These are phyloP conservation scores for Tetragonula carbonaria DNA, from an alignment of 2,888 invertebrate species.

Conservation along the genomic window DNA sequence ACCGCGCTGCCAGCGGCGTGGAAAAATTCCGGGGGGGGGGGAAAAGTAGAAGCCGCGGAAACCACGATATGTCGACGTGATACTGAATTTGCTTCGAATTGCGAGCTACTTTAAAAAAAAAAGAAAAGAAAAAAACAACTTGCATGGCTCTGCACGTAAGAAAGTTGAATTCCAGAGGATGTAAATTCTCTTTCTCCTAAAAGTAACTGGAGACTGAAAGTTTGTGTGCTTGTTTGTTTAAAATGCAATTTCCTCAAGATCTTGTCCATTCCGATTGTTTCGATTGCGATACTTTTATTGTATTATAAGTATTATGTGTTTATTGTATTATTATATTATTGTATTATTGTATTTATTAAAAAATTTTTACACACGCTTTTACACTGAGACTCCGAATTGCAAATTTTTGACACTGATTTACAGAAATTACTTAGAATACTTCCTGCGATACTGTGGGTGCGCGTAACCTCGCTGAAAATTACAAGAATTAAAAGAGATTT, in stretches of 20 bases:
- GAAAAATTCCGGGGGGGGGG: neutral
- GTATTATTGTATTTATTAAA: no score
- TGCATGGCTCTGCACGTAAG: neutral
- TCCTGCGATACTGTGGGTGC: no score
- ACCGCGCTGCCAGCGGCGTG: neutral
- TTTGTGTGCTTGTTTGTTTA: neutral
- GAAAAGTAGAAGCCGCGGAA: neutral
- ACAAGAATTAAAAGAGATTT: no score
- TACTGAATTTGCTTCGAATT: neutral
- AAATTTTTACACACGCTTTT: neutral
- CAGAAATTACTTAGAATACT: no score
- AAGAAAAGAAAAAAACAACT: neutral
- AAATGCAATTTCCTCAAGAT: no score
- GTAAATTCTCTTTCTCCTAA: neutral
- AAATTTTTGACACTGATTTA: neutral
- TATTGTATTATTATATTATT: no score
- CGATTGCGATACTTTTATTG: no score
- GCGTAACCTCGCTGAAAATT: no score
- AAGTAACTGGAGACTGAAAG: neutral
- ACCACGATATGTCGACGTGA: conserved; percentile 2
- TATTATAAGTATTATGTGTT: no score
- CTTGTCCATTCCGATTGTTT: no score
- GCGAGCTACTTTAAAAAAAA: neutral
- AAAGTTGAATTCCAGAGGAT: neutral
- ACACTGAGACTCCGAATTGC: neutral